Evolutionary conservation across 2,113 vertebrate species (phyloP).

Genomic region (Tapirus terrestris): DNA sequence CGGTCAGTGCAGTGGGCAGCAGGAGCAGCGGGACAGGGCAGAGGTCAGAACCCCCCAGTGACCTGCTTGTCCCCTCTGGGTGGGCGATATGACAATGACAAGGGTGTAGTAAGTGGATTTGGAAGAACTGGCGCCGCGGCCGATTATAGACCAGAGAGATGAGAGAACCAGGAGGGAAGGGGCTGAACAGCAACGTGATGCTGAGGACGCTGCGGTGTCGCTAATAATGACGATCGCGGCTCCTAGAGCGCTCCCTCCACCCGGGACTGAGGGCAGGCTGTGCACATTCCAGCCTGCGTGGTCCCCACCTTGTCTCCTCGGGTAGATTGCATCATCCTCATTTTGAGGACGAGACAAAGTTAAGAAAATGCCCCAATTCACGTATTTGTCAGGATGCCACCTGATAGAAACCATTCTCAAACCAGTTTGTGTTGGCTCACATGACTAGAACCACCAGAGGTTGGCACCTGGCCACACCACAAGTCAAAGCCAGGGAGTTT

Average conservation of each 20-base stretch:
- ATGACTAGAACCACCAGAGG: rapidly evolving
- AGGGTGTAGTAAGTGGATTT: too few species aligned
- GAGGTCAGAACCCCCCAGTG: neutral
- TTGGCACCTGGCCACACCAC: rapidly evolving
- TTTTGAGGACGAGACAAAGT: neutral
- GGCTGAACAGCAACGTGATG: rapidly evolving
- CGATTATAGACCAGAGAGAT: neutral
- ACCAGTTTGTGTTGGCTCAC: neutral
- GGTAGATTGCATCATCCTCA: neutral
- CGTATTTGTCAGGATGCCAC: neutral
- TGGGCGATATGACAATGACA: rapidly evolving
- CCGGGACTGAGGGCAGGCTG: neutral
- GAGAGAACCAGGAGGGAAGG: neutral
- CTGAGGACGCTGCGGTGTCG: rapidly evolving
- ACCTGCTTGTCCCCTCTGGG: neutral
- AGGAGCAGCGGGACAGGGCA: rapidly evolving
- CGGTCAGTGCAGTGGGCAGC: neutral
- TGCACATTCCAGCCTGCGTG: rapidly evolving
- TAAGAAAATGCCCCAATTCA: neutral
- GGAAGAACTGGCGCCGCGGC: neutral
- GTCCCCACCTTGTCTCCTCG: neutral
- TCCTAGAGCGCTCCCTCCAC: neutral
- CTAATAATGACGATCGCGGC: rapidly evolving
- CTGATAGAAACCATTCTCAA: neutral
- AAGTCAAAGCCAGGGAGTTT: neutral